Percentiles rank a stretch among this genome's conserved stretches.
Evolutionary conservation across 2,888 invertebrate species (phyloP).

Genomic region (Hirtodrosophila cameraria): DNA sequence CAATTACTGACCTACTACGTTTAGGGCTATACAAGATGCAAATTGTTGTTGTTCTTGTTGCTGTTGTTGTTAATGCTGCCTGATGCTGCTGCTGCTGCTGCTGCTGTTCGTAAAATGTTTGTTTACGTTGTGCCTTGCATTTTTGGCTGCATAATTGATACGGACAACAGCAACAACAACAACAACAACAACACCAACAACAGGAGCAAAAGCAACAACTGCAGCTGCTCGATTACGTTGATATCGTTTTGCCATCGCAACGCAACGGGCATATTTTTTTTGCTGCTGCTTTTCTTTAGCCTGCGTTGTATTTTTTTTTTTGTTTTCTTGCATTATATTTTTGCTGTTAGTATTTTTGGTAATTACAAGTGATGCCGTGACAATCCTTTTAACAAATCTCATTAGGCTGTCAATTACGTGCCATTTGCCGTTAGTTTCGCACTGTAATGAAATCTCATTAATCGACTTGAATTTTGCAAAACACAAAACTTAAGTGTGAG

Average conservation of each 20-base stretch:
- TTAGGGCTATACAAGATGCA: slow-evolving; percentile 46
- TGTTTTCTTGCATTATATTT: slow-evolving; percentile 7
- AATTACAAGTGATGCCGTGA: slow-evolving; percentile 62
- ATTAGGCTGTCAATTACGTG: slow-evolving; percentile 74
- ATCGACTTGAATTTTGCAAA: slow-evolving; percentile 68
- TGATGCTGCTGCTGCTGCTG: slow-evolving; percentile 1
- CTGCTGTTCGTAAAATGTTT: slow-evolving; percentile 60
- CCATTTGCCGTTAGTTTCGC: slow-evolving; percentile 52
- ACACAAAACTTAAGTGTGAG: slow-evolving; percentile 56
- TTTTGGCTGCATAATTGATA: slow-evolving; percentile 71
- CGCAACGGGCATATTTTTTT: slow-evolving; percentile 14
- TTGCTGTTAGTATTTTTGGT: slow-evolving; percentile 37
- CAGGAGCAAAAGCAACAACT: slow-evolving; percentile 38
- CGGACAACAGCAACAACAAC: slow-evolving; percentile 42
- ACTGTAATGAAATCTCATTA: slow-evolving; percentile 73
- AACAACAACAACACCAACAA: slow-evolving; percentile 3
- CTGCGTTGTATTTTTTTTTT: neutral
- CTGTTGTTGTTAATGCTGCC: slow-evolving; percentile 12
- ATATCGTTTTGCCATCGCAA: slow-evolving; percentile 31
- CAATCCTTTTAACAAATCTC: slow-evolving; percentile 78
- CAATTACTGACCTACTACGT: slow-evolving; percentile 72
- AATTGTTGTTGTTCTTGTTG: slow-evolving; percentile 23
- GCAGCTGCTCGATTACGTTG: slow-evolving; percentile 44
- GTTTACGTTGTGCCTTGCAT: slow-evolving; percentile 70
- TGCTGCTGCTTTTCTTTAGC: neutral